Conservation (phyloP, 2,888 invertebrate genomes). For the Craniophora ligustri region DNA sequence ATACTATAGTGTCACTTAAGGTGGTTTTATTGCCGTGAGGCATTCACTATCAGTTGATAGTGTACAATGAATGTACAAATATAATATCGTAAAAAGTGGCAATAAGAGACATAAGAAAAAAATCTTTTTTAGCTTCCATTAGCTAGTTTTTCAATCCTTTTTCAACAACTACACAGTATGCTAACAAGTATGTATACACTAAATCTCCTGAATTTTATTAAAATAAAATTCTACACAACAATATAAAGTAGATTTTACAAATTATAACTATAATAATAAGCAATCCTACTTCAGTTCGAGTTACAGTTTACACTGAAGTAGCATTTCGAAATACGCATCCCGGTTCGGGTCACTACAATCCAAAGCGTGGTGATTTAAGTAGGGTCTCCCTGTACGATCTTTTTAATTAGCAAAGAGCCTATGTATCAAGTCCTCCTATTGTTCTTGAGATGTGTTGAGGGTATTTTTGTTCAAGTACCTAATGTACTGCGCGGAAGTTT, state of each 20-base stretch:
- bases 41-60: too few relatives aligned
- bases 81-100: too few relatives aligned
- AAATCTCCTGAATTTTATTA: too few relatives aligned
- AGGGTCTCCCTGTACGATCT: conserved; percentile 56
- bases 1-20: too few relatives aligned
- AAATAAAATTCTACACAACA: too few relatives aligned
- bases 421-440: conserved; percentile 64
- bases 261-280: not conserved
- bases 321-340: conserved; percentile 27
- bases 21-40: too few relatives aligned
- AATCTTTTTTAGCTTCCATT: too few relatives aligned
- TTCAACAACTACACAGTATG: too few relatives aligned
- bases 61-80: too few relatives aligned
- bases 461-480: conserved; percentile 22
- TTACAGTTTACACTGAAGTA: not conserved
- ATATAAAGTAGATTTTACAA: not conserved
- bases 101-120: too few relatives aligned
- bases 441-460: conserved; percentile 46
- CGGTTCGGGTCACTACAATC: conserved; percentile 34
- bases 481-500: conserved; percentile 28
- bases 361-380: conserved; percentile 52
- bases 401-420: conserved; percentile 78
- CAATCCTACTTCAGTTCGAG: not conserved
- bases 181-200: too few relatives aligned
- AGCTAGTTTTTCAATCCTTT: too few relatives aligned